These are phyloP conservation scores for Sebastiscus albofasciatus DNA, from an alignment of 2,797 vertebrate genomes.

Conservation along the genomic window DNA sequence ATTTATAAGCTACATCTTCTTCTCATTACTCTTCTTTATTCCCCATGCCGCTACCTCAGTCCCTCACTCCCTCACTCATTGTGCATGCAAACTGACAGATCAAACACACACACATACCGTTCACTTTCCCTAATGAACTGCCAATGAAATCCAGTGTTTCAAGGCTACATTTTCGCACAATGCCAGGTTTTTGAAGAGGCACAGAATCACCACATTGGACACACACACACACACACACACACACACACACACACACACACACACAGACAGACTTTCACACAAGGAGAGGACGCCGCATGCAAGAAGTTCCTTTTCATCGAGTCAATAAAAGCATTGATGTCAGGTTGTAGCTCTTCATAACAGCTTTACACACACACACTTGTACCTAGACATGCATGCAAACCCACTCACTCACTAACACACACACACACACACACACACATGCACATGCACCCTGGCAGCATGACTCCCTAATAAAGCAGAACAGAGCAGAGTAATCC, in stretches of 20 bases:
- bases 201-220: background rate
- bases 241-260: background rate
- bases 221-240: background rate
- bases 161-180: background rate
- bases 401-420: background rate
- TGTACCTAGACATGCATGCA: background rate
- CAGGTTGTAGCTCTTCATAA: slow-evolving; percentile 35
- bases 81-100: background rate
- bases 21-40: slow-evolving; percentile 35
- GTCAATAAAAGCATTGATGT: slow-evolving; percentile 40
- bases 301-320: slow-evolving; percentile 27
- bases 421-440: background rate
- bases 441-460: background rate
- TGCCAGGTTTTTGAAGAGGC: background rate
- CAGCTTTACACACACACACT: background rate
- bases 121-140: slow-evolving; percentile 2
- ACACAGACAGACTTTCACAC: background rate
- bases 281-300: background rate
- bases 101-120: slow-evolving; percentile 15
- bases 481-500: slow-evolving; percentile 44
- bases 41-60: slow-evolving; percentile 4
- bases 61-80: slow-evolving; percentile 29
- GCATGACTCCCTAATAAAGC: slow-evolving; percentile 32
- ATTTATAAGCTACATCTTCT: slow-evolving; percentile 5
- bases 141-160: background rate